Base-by-base conservation (phyloP, 1,140 invertebrate species). In the Lepidurus couesii region DNA sequence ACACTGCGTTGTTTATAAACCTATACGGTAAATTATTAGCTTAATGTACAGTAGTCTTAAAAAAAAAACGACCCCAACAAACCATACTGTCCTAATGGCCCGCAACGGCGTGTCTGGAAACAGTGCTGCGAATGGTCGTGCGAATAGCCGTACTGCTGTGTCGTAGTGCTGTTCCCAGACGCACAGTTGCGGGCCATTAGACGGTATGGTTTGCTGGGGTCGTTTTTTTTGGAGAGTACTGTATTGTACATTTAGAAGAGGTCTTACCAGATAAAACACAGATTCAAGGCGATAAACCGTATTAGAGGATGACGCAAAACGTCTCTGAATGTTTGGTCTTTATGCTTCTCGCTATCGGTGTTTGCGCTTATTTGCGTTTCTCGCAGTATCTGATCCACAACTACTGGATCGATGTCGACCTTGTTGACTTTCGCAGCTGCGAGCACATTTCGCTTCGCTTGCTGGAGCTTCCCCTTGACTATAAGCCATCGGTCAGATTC, bases 401-500 rank as follows among this genome's bases (percentile, higher is more conserved):
- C 13, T 13, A 6, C 47, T 13, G 47, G 47, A 13, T 65, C 47
- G 21, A 65, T 6, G 47, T 65, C 21, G 0, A 21, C 0, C 1
- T 79, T 79, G 77, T 85, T 85, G 8, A 78, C 79, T 53, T 81
- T 80, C 10, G 84, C 83, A 3, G 83, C 81, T 73, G 73, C 77
- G 65, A 79, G 75, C 11, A 85, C 79, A 24, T 83, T 74, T 5
- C 79, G 77, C 74, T 83, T 81, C 0, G 85, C 85, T 79, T 85
- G 82, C 3, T 83, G 81, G 47, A 83, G 83, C 43, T 82, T 82
- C 11, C 84, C 82, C 73, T 84, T 82, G 43, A 85, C 79, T 9
- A 87, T 82, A 34, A 87, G 80, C 85, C 86, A 87, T 7, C 86
- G 81, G 7, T 86, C 81, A 21, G 86, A 87, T 80, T 87, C 85